Evolutionary conservation across 2,888 invertebrate species (phyloP).

Genomic region (Pollenia griseotomentosa): DNA sequence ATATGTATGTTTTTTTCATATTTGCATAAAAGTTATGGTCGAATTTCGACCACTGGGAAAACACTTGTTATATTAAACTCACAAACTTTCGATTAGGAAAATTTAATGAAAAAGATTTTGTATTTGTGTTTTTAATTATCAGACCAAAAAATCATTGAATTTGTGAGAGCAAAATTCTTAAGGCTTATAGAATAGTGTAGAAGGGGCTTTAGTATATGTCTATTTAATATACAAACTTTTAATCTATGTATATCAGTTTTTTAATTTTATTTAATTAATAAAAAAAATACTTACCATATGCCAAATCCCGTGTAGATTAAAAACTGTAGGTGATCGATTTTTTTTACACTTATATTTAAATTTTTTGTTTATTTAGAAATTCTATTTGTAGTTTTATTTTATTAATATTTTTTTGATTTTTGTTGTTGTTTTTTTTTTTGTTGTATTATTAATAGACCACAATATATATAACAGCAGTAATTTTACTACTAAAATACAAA

Average conservation of each 20-base stretch:
- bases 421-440: not conserved
- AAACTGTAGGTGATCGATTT: not conserved
- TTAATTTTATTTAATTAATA: not conserved
- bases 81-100: no score
- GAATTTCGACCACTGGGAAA: no score
- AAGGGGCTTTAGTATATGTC: no score
- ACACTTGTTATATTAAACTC: no score
- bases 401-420: not conserved
- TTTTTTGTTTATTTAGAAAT: not conserved
- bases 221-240: no score
- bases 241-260: not conserved
- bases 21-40: no score
- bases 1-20: no score
- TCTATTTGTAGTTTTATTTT: not conserved
- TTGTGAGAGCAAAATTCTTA: no score
- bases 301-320: not conserved
- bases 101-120: no score
- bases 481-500: not conserved
- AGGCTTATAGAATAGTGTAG: no score
- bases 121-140: no score
- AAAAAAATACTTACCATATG: constrained; percentile 42
- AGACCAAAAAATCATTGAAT: no score
- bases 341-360: not conserved
- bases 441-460: constrained; percentile 5
- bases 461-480: constrained; percentile 6